These are phyloP conservation scores for Mola mola DNA, from an alignment of 2,113 vertebrate genomes.

Conservation along the genomic window DNA sequence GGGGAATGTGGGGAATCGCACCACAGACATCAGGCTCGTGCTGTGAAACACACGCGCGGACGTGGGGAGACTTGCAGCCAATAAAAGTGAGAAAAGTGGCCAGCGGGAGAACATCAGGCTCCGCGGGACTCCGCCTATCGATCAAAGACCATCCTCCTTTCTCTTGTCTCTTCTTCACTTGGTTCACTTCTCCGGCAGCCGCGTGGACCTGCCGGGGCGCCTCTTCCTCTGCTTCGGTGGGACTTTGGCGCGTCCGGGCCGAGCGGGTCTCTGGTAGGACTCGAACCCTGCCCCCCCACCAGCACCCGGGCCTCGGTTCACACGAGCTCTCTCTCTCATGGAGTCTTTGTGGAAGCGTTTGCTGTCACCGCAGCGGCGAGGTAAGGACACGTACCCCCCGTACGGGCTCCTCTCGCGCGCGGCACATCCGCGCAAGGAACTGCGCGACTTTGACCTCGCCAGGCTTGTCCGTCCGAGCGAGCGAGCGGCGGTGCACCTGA, in stretches of 20 bases:
- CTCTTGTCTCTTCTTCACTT: conserved; percentile 74
- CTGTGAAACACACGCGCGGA: neutral
- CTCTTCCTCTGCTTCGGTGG: conserved; percentile 2
- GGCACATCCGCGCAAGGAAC: no score
- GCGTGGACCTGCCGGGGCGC: conserved; percentile 46
- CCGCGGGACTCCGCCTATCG: conserved; percentile 75
- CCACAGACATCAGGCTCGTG: no score
- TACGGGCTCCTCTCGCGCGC: neutral
- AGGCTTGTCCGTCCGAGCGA: no score
- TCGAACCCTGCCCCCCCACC: no score
- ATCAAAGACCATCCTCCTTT: conserved; percentile 75
- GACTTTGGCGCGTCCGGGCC: conserved; percentile 9
- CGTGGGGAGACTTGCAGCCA: conserved; percentile 7
- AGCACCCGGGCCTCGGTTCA: no score
- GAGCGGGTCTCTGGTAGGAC: neutral
- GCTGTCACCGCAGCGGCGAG: conserved; percentile 37
- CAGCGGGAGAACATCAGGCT: conserved; percentile 29
- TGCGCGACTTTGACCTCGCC: no score
- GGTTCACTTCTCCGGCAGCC: conserved; percentile 63
- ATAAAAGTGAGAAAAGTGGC: conserved; percentile 28
- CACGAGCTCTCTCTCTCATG: conserved; percentile 54
- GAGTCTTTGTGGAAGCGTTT: conserved; percentile 43
- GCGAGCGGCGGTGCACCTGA: no score
- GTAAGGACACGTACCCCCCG: conserved; percentile 37
- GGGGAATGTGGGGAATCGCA: neutral